phyloP scores from a whole-genome alignment of 2,797 vertebrate genomes.

The Spinus pinus region DNA sequence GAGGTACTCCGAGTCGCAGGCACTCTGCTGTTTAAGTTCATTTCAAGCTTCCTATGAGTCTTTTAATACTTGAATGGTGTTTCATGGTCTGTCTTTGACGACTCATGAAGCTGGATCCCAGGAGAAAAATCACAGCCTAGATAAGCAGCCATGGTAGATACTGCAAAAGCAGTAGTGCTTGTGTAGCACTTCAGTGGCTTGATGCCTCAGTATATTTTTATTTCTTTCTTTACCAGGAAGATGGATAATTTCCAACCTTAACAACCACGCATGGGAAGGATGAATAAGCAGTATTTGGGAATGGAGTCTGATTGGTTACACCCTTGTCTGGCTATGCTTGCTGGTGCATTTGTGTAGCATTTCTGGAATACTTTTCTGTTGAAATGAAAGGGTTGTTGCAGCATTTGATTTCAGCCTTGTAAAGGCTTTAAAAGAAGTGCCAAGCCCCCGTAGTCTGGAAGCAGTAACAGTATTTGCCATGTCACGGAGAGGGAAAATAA shows the following conservation, averaged over 20 bases:
- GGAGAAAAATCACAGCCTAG: slow-evolving; percentile 10
- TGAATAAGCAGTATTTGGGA: slow-evolving; percentile 46
- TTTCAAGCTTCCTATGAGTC: slow-evolving; percentile 17
- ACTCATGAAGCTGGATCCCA: slow-evolving; percentile 21
- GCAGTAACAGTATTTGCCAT: neutral
- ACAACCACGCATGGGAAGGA: neutral
- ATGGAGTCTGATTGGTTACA: neutral
- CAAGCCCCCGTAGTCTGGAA: neutral
- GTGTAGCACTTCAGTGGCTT: neutral
- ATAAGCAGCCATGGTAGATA: neutral
- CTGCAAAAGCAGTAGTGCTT: slow-evolving; percentile 21
- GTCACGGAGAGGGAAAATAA: neutral
- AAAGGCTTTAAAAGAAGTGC: slow-evolving; percentile 24
- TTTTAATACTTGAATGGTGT: slow-evolving; percentile 22
- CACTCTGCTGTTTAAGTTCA: neutral
- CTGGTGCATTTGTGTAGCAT: neutral
- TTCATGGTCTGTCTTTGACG: neutral
- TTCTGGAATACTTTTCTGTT: slow-evolving; percentile 17
- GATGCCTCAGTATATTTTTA: neutral
- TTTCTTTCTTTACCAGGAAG: neutral
- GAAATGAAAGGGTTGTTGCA: slow-evolving; percentile 5
- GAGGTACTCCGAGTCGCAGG: neutral
- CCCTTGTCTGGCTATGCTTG: neutral
- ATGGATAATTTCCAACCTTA: slow-evolving; percentile 19
- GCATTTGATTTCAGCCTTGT: neutral